phyloP scores from a whole-genome alignment of 2,113 vertebrate species.

The Galeopterus variegatus region DNA sequence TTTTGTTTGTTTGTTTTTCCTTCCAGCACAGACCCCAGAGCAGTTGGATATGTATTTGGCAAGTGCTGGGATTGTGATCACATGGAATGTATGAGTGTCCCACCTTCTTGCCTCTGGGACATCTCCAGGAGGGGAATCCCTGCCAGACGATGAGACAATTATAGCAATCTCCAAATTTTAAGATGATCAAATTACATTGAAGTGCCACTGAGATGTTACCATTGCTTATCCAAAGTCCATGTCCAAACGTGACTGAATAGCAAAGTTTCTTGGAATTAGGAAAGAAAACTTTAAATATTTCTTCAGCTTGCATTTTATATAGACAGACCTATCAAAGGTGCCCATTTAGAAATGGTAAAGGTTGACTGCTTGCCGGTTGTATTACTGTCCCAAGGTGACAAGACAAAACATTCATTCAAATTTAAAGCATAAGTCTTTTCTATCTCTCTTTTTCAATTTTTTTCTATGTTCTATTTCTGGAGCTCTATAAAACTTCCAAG shows the following conservation, averaged over 20 bases:
- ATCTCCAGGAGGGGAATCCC: background rate
- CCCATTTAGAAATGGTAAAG: background rate
- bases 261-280: background rate
- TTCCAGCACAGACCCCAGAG: background rate
- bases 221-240: slow-evolving; percentile 54
- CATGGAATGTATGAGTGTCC: background rate
- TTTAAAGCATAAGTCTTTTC: slow-evolving; percentile 1
- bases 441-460: background rate
- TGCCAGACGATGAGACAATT: background rate
- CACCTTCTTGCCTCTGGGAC: background rate
- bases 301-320: background rate
- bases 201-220: background rate
- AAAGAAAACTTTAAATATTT: background rate
- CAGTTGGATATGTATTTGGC: background rate
- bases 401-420: background rate
- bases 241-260: background rate
- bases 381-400: background rate
- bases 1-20: background rate
- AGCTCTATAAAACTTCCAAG: background rate
- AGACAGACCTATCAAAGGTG: background rate
- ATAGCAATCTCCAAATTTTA: background rate
- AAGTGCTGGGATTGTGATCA: background rate
- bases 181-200: slow-evolving; percentile 10
- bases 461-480: background rate
- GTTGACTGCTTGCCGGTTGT: background rate